Evolutionary conservation across 2,888 invertebrate species (phyloP), one percentile per base, ranked within the genome.

Genomic region (Luffia ferchaultella): DNA sequence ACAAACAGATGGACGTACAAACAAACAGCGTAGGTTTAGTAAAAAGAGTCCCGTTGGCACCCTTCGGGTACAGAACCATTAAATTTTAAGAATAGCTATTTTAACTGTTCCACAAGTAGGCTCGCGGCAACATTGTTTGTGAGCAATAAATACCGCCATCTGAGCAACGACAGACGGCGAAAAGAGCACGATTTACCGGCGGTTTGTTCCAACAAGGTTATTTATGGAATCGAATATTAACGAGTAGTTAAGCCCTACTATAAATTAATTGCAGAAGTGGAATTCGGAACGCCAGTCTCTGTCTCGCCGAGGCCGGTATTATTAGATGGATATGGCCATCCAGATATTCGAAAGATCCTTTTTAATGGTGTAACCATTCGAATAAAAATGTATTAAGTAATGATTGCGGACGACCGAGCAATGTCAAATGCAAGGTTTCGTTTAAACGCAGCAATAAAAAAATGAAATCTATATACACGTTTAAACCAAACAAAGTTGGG

Each of bases 401-500:
- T n/a, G n/a, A n/a, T n/a, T n/a, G n/a, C n/a, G n/a, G n/a, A n/a
- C n/a, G n/a, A n/a, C n/a, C n/a, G n/a, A n/a, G n/a, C n/a, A n/a
- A n/a, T n/a, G n/a, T n/a, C n/a, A n/a, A n/a, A n/a, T n/a, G 18
- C 40, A 41, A 48, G 12, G 18, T 48, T 42, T 49, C n/a, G 20
- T 18, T 18, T 49, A 42, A 16, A 18, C 15, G 20, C 20, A 41
- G 40, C 47, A 40, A 30, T 18, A 7, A 42, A 42, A 48, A 30
- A 48, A 42, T 44, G 18, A 18, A 20, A 20, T 47, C 44, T 18
- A 50, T 45, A 42, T 52, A 47, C 17, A 47, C 44, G 46, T 43
- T 47, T 49, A 45, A 46, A 61, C 64, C 65, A 62, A 65, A 68
- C 69, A 71, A 68, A 66, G 62, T 60, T 61, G 30, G 30, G 12